Evolutionary conservation across 2,797 vertebrate genomes (phyloP), one percentile per base, ranked within the genome.

Genomic region (Decapterus maruadsi): DNA sequence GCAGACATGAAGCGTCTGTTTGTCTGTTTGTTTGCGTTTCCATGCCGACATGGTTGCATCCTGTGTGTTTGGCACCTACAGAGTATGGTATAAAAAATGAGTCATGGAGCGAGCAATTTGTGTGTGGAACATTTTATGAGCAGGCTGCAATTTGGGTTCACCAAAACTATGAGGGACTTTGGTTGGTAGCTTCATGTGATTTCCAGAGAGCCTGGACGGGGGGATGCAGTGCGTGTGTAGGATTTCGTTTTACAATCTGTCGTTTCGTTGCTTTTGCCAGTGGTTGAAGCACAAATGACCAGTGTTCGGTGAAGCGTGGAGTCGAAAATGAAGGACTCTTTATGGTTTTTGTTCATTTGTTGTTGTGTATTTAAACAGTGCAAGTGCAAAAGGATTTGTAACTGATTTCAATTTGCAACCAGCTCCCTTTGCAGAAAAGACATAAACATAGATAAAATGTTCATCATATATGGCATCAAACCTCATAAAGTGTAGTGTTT

Each of bases 61-160:
- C 83, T 86, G 82, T 61, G 86, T 87, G 75, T 87, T 89, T 90
- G 91, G 90, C 88, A 68, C 73, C 76, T 73, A 42, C 40, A 13
- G 40, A 11, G 72, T 77, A 57, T 75, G 79, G 76, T 9, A 75
- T 58, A 75, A 92, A 86, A 64, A 86, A 64, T 94, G 92, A 91
- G 83, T 93, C 92, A 93, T 64, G 71, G 78, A 86, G 83, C 6
- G 40, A 86, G 86, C 83, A 82, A 84, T 92, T 87, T 92, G 87
- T 86, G 86, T 91, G 90, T 60, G 89, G 92, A 92, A 93, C 86
- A 86, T 91, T 93, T 94, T 90, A 85, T 74, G 88, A 85, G 87
- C 46, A 40, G 67, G n/a, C 87, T 90, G 89, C 83, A 93, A 93
- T 93, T 94, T 93, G 75, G 92, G 91, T 90, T 40, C 75, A 89